Evolutionary conservation across 1,140 invertebrate species (phyloP).

Genomic region (Zophobas atratus): DNA sequence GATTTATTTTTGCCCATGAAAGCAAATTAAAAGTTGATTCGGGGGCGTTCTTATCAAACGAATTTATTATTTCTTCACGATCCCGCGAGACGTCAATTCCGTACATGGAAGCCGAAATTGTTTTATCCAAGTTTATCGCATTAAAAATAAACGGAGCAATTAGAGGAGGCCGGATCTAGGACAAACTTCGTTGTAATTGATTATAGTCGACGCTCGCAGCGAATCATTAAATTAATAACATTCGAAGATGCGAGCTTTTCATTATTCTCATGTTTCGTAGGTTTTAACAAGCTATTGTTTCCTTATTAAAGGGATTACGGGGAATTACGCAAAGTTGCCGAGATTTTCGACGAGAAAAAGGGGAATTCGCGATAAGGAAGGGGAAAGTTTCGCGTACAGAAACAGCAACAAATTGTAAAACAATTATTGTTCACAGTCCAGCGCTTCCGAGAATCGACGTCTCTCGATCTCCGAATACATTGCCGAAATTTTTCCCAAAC

Average conservation of each 20-base stretch:
- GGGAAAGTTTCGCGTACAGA: no score
- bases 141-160: slow-evolving; percentile 38
- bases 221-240: slow-evolving; percentile 37
- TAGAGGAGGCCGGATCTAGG: slow-evolving; percentile 25
- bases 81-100: slow-evolving; percentile 4
- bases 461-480: no score
- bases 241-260: slow-evolving; percentile 25
- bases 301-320: slow-evolving; percentile 5
- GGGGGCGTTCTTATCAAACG: not conserved
- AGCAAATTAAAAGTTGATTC: slow-evolving; percentile 11
- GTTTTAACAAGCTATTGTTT: slow-evolving; percentile 32
- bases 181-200: slow-evolving; percentile 31
- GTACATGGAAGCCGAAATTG: slow-evolving; percentile 17
- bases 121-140: slow-evolving; percentile 13
- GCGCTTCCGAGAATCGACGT: no score
- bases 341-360: no score
- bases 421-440: no score
- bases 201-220: slow-evolving; percentile 28
- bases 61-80: no score
- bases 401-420: no score
- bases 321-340: no score
- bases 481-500: no score
- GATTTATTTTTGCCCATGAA: slow-evolving; percentile 23
- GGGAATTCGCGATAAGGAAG: no score
- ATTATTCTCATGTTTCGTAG: slow-evolving; percentile 34